Percentiles rank a stretch among this genome's conserved stretches.
Conservation (phyloP, 2,797 vertebrate species). For the Myripristis murdjan region DNA sequence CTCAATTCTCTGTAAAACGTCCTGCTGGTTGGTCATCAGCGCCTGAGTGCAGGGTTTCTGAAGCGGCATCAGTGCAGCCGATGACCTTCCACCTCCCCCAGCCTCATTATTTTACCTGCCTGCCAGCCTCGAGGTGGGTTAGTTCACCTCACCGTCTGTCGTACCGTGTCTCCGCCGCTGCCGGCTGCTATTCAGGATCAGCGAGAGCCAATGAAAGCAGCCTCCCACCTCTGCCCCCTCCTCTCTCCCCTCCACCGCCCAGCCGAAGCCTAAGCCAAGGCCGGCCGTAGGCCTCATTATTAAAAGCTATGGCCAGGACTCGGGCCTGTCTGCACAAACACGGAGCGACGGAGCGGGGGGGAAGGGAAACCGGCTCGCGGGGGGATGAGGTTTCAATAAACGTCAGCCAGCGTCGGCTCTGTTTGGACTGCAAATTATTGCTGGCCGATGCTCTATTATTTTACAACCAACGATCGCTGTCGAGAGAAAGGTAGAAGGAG, state of each 20-base stretch:
- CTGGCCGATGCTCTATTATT: constrained; percentile 97
- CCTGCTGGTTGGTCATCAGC: too few species aligned
- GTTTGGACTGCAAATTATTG: constrained; percentile 99
- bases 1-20: too few species aligned
- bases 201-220: constrained; percentile 92
- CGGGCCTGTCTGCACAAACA: constrained; percentile 94
- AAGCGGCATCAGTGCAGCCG: too few species aligned
- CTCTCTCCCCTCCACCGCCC: constrained; percentile 73
- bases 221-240: constrained; percentile 84
- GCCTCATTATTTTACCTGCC: constrained; percentile 58
- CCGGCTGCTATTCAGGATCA: constrained; percentile 85
- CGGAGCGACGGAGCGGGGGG: constrained; percentile 80
- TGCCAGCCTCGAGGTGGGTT: constrained; percentile 21
- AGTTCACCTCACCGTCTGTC: constrained; percentile 44
- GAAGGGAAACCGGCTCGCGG: constrained; percentile 89
- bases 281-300: constrained; percentile 92
- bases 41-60: too few species aligned
- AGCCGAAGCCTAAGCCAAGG: constrained; percentile 87
- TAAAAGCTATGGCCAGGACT: constrained; percentile 90
- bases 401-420: constrained; percentile 95
- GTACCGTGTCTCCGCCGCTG: constrained; percentile 52
- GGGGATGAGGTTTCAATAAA: constrained; percentile 99
- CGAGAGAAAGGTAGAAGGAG: constrained; percentile 80
- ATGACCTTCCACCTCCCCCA: constrained; percentile 35
- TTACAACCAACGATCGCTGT: constrained; percentile 95